Base-by-base conservation (phyloP, 2,888 invertebrate genomes). In the Cheilosia impressa region DNA sequence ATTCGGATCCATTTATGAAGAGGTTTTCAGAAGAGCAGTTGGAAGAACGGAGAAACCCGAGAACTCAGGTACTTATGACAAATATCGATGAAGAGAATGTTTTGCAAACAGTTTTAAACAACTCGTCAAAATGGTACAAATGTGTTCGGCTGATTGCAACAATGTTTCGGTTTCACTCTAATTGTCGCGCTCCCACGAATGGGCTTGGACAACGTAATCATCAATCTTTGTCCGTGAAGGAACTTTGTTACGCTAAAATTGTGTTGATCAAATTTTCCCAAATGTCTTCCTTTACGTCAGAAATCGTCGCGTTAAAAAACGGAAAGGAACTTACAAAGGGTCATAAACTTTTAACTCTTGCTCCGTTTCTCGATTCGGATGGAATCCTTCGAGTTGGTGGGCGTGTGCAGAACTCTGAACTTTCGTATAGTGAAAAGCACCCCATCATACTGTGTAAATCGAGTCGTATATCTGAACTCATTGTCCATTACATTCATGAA, bases 121-220 rank as follows among this genome's bases (percentile, higher is more conserved):
- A 63, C 4, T 62, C 63, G 1, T 63, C 55, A 15, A 73, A 34
- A 22, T 73, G 63, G 31, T 73, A 17, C 34, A 63, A 55, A 43
- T 6, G 45, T 7, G 34, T 73, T 55, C 22, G 55, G n/a, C 22
- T 71, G n/a, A 38, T 58, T 13, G 71, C 45, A 45, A 34, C 6
- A 34, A 34, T 34, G 9, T 10, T 34, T 34, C 34, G 34, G 34
- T 34, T 34, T 34, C 2, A 9, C 34, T 34, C 34, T 9, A 34
- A 34, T 34, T 34, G 34, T 34, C 34, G 9, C 34, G 34, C 10
- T 34, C 34, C 9, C 9, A 34, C 2, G 34, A 34, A 34, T 34
- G 34, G 34, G 9, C 9, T 9, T 9, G 34, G 34, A 2, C 34
- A 34, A 34, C 34, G 34, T 34, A 34, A 34, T 10, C 2, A 34